Conservation (phyloP, 2,797 vertebrate species). For the Florisuga fusca region DNA sequence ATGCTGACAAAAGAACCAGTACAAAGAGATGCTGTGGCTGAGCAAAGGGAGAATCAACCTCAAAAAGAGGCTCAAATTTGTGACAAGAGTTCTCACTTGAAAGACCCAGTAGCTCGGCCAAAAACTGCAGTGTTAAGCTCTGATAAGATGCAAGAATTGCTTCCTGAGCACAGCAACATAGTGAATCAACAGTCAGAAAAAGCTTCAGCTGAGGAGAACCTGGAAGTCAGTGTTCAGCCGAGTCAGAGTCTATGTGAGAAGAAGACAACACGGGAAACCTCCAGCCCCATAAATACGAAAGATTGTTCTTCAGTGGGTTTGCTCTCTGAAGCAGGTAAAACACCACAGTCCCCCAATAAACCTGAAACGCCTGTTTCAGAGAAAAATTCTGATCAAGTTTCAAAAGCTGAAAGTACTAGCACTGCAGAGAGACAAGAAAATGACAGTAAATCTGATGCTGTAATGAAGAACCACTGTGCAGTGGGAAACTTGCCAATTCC, state of each 20-base stretch:
- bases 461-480: neutral
- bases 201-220: neutral
- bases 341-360: neutral
- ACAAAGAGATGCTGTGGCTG: neutral
- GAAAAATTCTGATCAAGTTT: neutral
- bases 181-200: neutral
- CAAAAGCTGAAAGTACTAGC: neutral
- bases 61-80: neutral
- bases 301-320: constrained; percentile 38
- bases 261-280: fast-evolving
- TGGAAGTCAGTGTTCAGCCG: neutral
- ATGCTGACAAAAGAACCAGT: neutral
- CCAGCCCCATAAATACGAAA: neutral
- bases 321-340: neutral
- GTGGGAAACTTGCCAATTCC: neutral
- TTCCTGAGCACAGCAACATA: constrained; percentile 44
- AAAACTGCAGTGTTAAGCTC: constrained; percentile 59
- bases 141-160: constrained; percentile 60
- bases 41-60: neutral
- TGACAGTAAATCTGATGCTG: neutral
- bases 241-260: neutral
- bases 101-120: constrained; percentile 49
- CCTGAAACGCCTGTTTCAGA: neutral
- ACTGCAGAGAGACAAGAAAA: neutral
- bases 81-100: neutral